phyloP scores from a whole-genome alignment of 2,888 invertebrate genomes.

The Notocelia uddmanniana region DNA sequence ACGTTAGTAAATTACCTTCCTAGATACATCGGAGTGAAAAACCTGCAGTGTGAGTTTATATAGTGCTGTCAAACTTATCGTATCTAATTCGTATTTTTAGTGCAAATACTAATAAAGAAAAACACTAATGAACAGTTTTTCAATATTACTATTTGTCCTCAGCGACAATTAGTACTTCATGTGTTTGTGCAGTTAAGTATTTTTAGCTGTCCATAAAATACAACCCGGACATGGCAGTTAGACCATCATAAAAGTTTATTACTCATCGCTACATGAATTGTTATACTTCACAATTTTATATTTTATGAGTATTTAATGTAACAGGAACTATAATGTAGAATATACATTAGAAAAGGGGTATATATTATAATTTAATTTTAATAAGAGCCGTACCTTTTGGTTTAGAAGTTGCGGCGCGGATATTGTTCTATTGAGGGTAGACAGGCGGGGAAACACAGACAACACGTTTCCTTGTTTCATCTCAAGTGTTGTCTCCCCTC shows the following conservation, averaged over 20 bases:
- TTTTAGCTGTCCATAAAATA: conserved; percentile 54
- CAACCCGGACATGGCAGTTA: conserved; percentile 60
- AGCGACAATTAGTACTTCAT: conserved; percentile 27
- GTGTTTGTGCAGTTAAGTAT: conserved; percentile 27
- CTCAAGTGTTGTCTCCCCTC: conserved; percentile 73
- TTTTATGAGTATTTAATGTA: conserved; percentile 17
- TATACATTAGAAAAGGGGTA: neutral
- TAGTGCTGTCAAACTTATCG: too few species aligned
- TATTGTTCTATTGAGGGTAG: conserved; percentile 42
- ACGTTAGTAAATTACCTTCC: neutral
- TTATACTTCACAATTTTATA: conserved; percentile 28
- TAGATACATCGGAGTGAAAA: neutral
- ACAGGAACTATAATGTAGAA: neutral
- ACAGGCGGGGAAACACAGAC: conserved; percentile 67
- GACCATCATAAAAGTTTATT: conserved; percentile 66
- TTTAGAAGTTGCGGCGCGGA: conserved; percentile 4
- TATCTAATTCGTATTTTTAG: neutral
- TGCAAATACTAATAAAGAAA: neutral
- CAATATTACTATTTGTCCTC: conserved; percentile 8
- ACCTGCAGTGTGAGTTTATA: neutral
- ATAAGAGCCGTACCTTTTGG: neutral
- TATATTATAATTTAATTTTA: neutral
- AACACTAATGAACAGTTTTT: conserved; percentile 1
- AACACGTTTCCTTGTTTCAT: conserved; percentile 76
- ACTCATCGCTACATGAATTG: conserved; percentile 55